Evolutionary conservation across 2,113 vertebrate species (phyloP).

Genomic region (Mustelus asterias): DNA sequence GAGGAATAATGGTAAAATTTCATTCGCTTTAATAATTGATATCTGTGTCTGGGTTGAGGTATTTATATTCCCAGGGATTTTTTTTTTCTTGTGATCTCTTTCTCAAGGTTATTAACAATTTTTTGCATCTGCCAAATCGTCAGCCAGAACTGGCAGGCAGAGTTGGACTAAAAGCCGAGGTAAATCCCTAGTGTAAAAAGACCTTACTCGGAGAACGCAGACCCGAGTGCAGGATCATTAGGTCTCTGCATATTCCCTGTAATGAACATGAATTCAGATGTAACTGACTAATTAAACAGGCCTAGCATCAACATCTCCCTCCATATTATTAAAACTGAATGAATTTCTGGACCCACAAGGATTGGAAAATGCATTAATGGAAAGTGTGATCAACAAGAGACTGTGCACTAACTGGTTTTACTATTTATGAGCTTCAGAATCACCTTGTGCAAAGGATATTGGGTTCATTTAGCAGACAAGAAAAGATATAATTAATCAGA

Average conservation of each 20-base stretch:
- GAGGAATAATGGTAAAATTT: slow-evolving; percentile 41
- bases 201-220: neutral
- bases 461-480: slow-evolving; percentile 55
- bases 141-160: neutral
- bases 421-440: slow-evolving; percentile 49
- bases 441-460: slow-evolving; percentile 44
- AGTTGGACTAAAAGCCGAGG: neutral
- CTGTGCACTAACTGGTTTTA: slow-evolving; percentile 41
- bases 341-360: slow-evolving; percentile 46
- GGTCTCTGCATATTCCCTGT: neutral
- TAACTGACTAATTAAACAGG: slow-evolving; percentile 40
- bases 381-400: slow-evolving; percentile 58
- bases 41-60: slow-evolving; percentile 40
- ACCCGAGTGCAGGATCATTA: slow-evolving; percentile 15
- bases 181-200: slow-evolving; percentile 8
- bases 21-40: slow-evolving; percentile 60
- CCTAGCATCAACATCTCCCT: slow-evolving; percentile 37
- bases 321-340: slow-evolving; percentile 47
- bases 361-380: slow-evolving; percentile 51
- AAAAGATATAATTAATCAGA: slow-evolving; percentile 47
- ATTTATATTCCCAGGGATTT: neutral
- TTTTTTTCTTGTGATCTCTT: neutral
- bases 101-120: slow-evolving; percentile 34
- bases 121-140: neutral
- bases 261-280: neutral